A percentile compares a stretch with the other conserved stretches of the same genome.
Evolutionary conservation across 2,113 vertebrate genomes (phyloP).

Genomic region (Artemisiospiza belli): DNA sequence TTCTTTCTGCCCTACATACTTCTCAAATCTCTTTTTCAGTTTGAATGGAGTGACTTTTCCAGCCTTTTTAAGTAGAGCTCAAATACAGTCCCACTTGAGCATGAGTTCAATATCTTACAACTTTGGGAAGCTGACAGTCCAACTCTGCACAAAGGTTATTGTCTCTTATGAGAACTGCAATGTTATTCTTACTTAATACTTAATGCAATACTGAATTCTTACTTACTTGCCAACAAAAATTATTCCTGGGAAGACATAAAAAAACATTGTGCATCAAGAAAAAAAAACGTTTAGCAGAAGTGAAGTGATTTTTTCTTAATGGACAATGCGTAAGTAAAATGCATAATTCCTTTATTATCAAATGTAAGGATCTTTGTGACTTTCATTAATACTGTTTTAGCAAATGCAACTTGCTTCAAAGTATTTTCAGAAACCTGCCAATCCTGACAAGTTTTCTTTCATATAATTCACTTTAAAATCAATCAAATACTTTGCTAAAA

Average conservation of each 20-base stretch:
- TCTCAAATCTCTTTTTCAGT: background rate
- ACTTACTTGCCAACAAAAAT: background rate
- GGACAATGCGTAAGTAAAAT: background rate
- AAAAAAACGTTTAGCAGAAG: background rate
- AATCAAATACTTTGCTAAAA: background rate
- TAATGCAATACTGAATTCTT: too few species aligned
- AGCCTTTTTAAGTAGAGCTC: background rate
- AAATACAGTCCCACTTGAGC: background rate
- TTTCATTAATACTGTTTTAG: background rate
- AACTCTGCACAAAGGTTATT: background rate
- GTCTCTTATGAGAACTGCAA: background rate
- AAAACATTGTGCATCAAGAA: background rate
- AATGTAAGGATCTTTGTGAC: conserved; percentile 3
- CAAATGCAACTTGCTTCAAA: background rate
- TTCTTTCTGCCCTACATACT: background rate
- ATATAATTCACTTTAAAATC: background rate
- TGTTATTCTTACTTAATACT: background rate
- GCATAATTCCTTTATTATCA: background rate
- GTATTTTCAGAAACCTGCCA: background rate
- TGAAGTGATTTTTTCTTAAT: background rate
- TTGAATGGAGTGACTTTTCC: background rate
- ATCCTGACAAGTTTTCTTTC: background rate
- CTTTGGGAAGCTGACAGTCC: background rate
- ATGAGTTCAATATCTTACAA: background rate
- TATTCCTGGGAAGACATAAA: background rate